Conservation (phyloP, 2,797 vertebrate species). For the Pogoniulus pusillus region DNA sequence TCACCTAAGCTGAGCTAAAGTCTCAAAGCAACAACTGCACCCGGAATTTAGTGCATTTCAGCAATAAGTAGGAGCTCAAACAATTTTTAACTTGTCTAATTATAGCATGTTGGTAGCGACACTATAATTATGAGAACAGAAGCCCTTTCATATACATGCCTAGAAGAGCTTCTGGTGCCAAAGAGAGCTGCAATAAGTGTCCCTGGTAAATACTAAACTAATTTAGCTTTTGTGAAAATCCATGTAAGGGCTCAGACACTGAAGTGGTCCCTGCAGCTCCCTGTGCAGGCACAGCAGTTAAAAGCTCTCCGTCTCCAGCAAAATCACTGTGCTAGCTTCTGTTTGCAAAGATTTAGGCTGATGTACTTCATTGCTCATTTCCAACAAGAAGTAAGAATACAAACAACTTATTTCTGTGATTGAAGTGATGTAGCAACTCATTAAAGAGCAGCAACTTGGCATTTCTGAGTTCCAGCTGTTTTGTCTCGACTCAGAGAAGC, state of each 20-base stretch:
- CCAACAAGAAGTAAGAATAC: background rate
- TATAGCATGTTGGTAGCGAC: background rate
- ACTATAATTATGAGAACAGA: conserved; percentile 26
- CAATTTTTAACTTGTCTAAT: conserved; percentile 44
- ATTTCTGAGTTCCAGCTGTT: background rate
- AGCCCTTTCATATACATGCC: background rate
- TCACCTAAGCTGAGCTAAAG: background rate
- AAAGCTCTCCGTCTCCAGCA: background rate
- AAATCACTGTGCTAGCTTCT: background rate
- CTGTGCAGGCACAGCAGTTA: background rate
- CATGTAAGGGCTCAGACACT: background rate
- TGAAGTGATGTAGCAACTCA: background rate
- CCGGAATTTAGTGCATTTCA: background rate
- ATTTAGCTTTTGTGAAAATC: background rate
- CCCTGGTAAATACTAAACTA: background rate
- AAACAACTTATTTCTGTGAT: background rate
- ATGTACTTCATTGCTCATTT: background rate
- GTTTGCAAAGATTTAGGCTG: background rate
- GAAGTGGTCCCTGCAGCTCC: background rate
- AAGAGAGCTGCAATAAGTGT: background rate
- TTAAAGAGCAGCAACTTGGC: background rate
- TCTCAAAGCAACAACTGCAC: background rate
- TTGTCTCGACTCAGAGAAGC: background rate
- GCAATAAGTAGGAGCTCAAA: conserved; percentile 1
- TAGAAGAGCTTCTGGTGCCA: background rate